Percentiles rank a stretch among this genome's conserved stretches.
Evolutionary conservation across 2,797 vertebrate genomes (phyloP).

Genomic region (Gymnocypris eckloni): DNA sequence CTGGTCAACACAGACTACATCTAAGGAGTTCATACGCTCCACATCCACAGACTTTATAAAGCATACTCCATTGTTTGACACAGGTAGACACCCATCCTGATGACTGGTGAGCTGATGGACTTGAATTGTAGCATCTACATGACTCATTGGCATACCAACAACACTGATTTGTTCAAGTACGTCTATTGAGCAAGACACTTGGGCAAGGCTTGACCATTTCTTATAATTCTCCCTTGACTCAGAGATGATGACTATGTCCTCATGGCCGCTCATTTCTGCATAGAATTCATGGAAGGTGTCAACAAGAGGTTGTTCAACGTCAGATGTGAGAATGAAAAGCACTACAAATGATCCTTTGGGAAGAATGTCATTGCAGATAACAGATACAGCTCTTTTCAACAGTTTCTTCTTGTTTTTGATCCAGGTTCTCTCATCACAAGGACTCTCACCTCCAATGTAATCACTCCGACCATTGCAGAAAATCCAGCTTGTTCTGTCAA

Average conservation of each 20-base stretch:
- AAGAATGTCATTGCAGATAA: slow-evolving; percentile 83
- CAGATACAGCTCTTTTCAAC: slow-evolving; percentile 76
- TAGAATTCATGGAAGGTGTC: slow-evolving; percentile 85
- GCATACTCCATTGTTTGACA: slow-evolving; percentile 71
- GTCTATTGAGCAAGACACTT: slow-evolving; percentile 74
- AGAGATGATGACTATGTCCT: slow-evolving; percentile 83
- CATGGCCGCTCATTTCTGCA: slow-evolving; percentile 81
- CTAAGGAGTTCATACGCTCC: slow-evolving; percentile 73
- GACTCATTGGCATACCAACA: slow-evolving; percentile 84
- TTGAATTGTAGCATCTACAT: slow-evolving; percentile 79
- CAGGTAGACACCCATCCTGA: slow-evolving; percentile 72
- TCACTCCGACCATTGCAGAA: slow-evolving; percentile 85
- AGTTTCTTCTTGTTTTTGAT: slow-evolving; percentile 80
- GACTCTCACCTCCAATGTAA: slow-evolving; percentile 75
- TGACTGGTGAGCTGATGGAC: slow-evolving; percentile 68
- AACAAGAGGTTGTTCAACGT: slow-evolving; percentile 80
- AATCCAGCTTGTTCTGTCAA: slow-evolving; percentile 85
- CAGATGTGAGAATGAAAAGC: slow-evolving; percentile 80
- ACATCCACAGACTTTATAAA: slow-evolving; percentile 68
- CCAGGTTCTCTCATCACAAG: slow-evolving; percentile 84
- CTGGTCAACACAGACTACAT: slow-evolving; percentile 80
- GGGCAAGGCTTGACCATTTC: slow-evolving; percentile 80
- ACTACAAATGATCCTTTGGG: slow-evolving; percentile 79
- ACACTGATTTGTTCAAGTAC: slow-evolving; percentile 73
- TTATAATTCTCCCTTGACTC: slow-evolving; percentile 76